phyloP scores from a whole-genome alignment of 2,113 vertebrate genomes.

The Albula goreensis region DNA sequence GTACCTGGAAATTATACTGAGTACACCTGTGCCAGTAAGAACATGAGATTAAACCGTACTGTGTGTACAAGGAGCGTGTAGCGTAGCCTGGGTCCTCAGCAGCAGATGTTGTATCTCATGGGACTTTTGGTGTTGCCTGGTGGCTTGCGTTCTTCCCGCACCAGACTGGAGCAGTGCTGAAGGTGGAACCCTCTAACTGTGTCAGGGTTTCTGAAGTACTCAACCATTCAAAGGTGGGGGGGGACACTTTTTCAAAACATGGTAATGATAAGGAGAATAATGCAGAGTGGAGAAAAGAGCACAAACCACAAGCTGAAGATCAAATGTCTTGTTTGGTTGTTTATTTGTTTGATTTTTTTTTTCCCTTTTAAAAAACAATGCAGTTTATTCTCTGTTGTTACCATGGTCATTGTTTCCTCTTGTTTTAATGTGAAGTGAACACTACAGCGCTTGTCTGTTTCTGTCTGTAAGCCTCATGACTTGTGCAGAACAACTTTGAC shows the following conservation, averaged over 20 bases:
- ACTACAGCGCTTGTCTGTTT: constrained; percentile 29
- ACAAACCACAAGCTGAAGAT: background rate
- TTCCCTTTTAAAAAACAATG: constrained; percentile 56
- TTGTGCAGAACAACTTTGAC: constrained; percentile 60
- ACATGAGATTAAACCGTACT: background rate
- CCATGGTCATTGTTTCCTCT: constrained; percentile 32
- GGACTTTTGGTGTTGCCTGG: background rate
- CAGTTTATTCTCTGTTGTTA: constrained; percentile 38
- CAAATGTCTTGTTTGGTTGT: constrained; percentile 1
- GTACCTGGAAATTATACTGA: background rate
- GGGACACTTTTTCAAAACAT: background rate
- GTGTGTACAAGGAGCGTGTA: background rate
- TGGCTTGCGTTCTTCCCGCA: background rate
- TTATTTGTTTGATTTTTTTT: constrained; percentile 28
- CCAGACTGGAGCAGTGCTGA: background rate
- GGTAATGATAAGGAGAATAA: background rate
- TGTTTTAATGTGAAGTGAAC: constrained; percentile 66
- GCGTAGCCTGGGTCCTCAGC: background rate
- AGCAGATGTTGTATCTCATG: background rate
- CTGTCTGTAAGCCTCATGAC: constrained; percentile 40
- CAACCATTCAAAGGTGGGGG: background rate
- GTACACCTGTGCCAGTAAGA: background rate
- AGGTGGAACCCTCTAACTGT: background rate
- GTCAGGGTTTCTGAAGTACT: background rate
- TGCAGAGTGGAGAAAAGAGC: background rate